These are phyloP conservation scores for Drosophila kohkoa DNA, from an alignment of 1,140 invertebrate species.

Conservation along the genomic window DNA sequence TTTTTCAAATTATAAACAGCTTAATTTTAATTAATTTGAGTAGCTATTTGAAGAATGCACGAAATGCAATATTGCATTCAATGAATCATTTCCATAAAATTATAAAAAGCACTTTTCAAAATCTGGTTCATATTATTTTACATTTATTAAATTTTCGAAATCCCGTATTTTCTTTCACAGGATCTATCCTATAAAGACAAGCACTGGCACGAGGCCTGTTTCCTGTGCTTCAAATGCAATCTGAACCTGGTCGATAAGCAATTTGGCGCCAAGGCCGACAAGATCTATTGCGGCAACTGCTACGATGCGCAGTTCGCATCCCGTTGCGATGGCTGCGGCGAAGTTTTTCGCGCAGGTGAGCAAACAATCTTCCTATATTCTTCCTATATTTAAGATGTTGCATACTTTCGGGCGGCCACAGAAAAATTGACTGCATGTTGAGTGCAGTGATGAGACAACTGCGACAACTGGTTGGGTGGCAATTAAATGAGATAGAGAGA, in stretches of 20 bases:
- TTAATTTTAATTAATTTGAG: too few species aligned
- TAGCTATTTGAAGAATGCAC: too few species aligned
- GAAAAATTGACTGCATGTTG: not conserved
- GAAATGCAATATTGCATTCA: too few species aligned
- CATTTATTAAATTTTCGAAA: too few species aligned
- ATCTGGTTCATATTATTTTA: too few species aligned
- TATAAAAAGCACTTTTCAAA: too few species aligned
- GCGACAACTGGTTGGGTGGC: slow-evolving; percentile 36
- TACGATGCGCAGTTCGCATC: slow-evolving; percentile 99
- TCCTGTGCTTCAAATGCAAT: slow-evolving; percentile 99
- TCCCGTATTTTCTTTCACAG: slow-evolving; percentile 86
- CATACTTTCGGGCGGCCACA: slow-evolving; percentile 58
- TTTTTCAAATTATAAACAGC: too few species aligned
- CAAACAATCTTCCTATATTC: not conserved
- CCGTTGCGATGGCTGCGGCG: slow-evolving; percentile 98
- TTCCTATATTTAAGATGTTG: slow-evolving; percentile 14
- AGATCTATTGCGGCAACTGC: slow-evolving; percentile 99
- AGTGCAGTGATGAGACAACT: slow-evolving; percentile 3
- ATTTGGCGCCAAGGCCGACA: slow-evolving; percentile 98
- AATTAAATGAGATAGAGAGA: not conserved
- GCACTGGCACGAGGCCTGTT: slow-evolving; percentile 99
- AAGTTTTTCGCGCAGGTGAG: slow-evolving; percentile 99
- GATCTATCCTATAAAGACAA: slow-evolving; percentile 99
- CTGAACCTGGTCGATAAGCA: slow-evolving; percentile 99
- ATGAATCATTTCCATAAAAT: too few species aligned